Evolutionary conservation across 2,888 invertebrate species (phyloP).

Genomic region (Netelia virgata): DNA sequence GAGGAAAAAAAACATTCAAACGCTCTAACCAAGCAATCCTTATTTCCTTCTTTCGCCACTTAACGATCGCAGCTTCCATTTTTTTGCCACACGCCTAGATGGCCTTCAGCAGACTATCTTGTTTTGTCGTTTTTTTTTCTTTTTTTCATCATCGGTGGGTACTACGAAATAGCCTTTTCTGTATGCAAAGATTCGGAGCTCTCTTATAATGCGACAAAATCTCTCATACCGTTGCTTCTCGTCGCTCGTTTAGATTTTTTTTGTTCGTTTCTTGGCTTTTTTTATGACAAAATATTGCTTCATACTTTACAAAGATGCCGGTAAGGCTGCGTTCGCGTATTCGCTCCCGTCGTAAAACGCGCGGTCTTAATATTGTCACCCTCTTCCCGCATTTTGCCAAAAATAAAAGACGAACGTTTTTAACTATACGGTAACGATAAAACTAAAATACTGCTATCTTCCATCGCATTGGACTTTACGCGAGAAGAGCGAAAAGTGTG

Average conservation of each 20-base stretch:
- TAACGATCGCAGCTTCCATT: not conserved
- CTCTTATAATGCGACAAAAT: constrained; percentile 26
- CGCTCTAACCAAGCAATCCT: not conserved
- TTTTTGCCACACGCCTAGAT: not conserved
- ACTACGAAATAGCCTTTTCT: not conserved
- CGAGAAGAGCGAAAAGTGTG: constrained; percentile 31
- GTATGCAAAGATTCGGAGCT: constrained; percentile 5
- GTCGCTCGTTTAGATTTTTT: constrained; percentile 38
- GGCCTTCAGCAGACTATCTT: no score
- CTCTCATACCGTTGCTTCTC: constrained; percentile 18
- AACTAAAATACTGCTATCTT: constrained; percentile 56
- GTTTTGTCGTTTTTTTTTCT: not conserved
- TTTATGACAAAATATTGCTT: constrained; percentile 81
- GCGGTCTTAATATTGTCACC: constrained; percentile 28
- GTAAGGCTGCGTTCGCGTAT: constrained; percentile 75
- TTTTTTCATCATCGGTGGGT: not conserved
- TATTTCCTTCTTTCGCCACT: not conserved
- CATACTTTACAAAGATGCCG: constrained; percentile 76
- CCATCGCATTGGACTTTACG: constrained; percentile 46
- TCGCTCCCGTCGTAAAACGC: constrained; percentile 30
- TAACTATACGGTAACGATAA: constrained; percentile 12
- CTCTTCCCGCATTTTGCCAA: constrained; percentile 2
- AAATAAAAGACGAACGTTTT: constrained; percentile 26
- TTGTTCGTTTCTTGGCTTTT: constrained; percentile 46
- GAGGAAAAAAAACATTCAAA: constrained; percentile 3